Conservation (phyloP, 2,888 invertebrate genomes). For the Bombylius discolor region DNA sequence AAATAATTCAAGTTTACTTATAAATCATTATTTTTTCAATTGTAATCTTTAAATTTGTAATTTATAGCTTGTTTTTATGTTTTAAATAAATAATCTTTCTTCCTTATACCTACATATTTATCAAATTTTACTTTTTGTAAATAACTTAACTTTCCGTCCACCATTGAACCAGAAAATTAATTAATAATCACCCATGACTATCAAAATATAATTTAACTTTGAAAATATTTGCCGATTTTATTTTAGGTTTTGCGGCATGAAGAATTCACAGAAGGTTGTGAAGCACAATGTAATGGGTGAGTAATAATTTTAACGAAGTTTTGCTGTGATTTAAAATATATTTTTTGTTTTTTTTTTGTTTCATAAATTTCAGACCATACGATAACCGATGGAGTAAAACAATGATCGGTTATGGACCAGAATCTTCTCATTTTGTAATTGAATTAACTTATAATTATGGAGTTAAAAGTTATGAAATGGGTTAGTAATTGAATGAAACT, state of each 20-base stretch:
- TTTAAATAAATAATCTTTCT: too few relatives aligned
- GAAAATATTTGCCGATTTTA: not conserved
- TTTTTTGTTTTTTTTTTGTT: not conserved
- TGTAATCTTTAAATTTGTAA: too few relatives aligned
- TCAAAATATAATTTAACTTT: too few relatives aligned
- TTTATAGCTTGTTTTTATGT: too few relatives aligned
- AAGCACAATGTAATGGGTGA: conserved; percentile 95
- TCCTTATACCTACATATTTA: too few relatives aligned
- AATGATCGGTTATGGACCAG: conserved; percentile 96
- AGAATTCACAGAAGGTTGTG: conserved; percentile 93
- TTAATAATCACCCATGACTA: too few relatives aligned
- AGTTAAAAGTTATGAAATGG: conserved; percentile 69
- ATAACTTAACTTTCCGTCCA: too few relatives aligned
- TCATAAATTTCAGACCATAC: conserved; percentile 61
- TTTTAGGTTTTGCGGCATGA: conserved; percentile 81
- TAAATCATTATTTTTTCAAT: too few relatives aligned
- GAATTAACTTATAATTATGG: conserved; percentile 98
- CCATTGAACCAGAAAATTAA: too few relatives aligned
- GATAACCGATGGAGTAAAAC: conserved; percentile 98
- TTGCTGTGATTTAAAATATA: not conserved
- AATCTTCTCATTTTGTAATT: conserved; percentile 86
- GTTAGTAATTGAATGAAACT: conserved; percentile 29
- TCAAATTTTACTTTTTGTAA: too few relatives aligned
- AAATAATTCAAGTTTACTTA: too few relatives aligned
- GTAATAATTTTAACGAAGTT: conserved; percentile 7